Conservation (phyloP, 2,888 invertebrate genomes). For the Imbricaverruca yamaguchii region DNA sequence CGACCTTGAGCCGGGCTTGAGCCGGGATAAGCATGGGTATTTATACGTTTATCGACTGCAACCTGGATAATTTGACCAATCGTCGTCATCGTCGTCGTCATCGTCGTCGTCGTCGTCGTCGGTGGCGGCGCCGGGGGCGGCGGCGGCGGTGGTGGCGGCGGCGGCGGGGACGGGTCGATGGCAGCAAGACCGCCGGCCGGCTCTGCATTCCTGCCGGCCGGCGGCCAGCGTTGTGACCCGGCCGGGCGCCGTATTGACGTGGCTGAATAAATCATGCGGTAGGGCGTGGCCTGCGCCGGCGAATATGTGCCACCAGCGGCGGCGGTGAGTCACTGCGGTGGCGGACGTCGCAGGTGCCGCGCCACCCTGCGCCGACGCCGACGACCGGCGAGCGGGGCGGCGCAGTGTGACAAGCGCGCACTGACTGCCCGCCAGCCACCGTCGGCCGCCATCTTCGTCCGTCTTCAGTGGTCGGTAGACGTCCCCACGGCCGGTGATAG, state of each 20-base stretch:
- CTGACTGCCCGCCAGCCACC: no score
- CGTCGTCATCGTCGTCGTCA: no score
- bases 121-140: constrained; percentile 47
- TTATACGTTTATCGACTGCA: no score
- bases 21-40: no score
- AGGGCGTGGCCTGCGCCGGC: constrained; percentile 41
- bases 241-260: constrained; percentile 1
- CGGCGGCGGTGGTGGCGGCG: constrained; percentile 40
- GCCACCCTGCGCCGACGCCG: constrained; percentile 32
- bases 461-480: no score
- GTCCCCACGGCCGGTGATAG: not conserved
- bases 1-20: no score
- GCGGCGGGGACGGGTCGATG: constrained; percentile 26
- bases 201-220: constrained; percentile 9
- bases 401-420: constrained; percentile 33
- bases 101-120: constrained; percentile 30
- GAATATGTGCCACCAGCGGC: constrained; percentile 65
- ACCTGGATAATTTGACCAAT: no score
- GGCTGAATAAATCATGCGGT: constrained; percentile 22
- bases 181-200: not conserved
- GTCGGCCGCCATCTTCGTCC: no score
- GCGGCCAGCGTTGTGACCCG: constrained; percentile 28
- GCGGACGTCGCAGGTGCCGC: constrained; percentile 56
- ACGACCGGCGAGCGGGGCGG: constrained; percentile 59
- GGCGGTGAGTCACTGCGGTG: constrained; percentile 58